phyloP scores from a whole-genome alignment of 2,888 invertebrate genomes.

The Papilio protenor region DNA sequence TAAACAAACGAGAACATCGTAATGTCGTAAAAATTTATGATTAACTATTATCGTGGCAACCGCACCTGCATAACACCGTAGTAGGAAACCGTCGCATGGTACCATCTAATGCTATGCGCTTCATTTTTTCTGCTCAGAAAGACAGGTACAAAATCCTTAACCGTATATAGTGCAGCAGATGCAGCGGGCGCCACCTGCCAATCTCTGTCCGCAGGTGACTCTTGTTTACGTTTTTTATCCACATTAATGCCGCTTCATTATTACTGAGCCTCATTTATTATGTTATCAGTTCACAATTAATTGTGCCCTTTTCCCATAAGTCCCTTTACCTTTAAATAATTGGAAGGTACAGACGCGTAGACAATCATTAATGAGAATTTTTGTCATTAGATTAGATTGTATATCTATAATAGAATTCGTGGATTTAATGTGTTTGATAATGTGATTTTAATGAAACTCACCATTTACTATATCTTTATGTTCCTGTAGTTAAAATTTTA shows the following conservation, averaged over 20 bases:
- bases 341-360: neutral
- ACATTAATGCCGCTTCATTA: slow-evolving; percentile 23
- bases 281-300: slow-evolving; percentile 37
- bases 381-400: slow-evolving; percentile 7
- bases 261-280: slow-evolving; percentile 16
- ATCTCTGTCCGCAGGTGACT: slow-evolving; percentile 77
- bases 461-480: slow-evolving; percentile 3
- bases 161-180: slow-evolving; percentile 60
- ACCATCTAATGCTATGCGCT: slow-evolving; percentile 14
- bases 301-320: slow-evolving; percentile 29
- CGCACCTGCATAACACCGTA: slow-evolving; percentile 29
- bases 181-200: slow-evolving; percentile 76
- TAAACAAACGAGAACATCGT: slow-evolving; percentile 6
- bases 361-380: slow-evolving; percentile 13
- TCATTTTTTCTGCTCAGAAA: slow-evolving; percentile 25
- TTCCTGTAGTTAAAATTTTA: neutral
- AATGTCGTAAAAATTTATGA: slow-evolving; percentile 17
- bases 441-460: neutral
- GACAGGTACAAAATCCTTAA: slow-evolving; percentile 40
- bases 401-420: slow-evolving; percentile 5
- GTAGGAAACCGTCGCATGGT: slow-evolving; percentile 8
- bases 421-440: slow-evolving; percentile 2
- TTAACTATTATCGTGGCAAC: neutral
- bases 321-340: slow-evolving; percentile 18
- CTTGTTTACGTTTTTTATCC: slow-evolving; percentile 75